Evolutionary conservation across 64 coral and sea anemone species (phyloP), one percentile per base, ranked within the genome.

Genomic region (Cladopsammia gracilis): DNA sequence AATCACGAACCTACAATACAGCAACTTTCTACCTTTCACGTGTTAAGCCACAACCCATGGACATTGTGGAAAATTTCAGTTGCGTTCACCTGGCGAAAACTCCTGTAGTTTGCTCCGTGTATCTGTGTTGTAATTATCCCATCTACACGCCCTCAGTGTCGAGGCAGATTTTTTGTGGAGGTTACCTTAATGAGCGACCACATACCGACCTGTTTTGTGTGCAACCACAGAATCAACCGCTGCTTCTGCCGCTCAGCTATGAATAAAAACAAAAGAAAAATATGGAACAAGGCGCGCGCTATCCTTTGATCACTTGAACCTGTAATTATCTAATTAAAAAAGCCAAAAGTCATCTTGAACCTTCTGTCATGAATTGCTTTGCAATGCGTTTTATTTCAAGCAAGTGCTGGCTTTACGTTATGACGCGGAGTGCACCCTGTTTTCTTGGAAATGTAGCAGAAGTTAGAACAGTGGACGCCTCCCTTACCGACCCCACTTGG

Each of bases 251-350:
- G 80, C 80, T 48, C 16, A n/a, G 16, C 60, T 49, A n/a, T 84
- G 58, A 84, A 84, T 84, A 24, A 64, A 84, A 84, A 84, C 80
- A 84, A 84, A 49, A 68, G 62, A 10, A 84, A 7, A 20, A 5
- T 48, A 68, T 68, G 10, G 45, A 84, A 69, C 62, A 46, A 84
- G 58, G 60, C 62, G 20, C 19, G 62, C 80, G 80, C 61, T 67
- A 48, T 84, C 46, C 80, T 84, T 84, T 84, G 80, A 84, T 84
- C 80, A 51, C 16, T 20, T 45, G 61, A 84, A 84, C 80, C 80
- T 50, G 46, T 84, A 84, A 84, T 84, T 84, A 84, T 84, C 43
- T 84, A 48, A 84, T 84, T 84, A 84, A 67, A 20, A 7, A 84
- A 19, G 60, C 62, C 62, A 66, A 79, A 84, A 84, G 42, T 84